A percentile compares a stretch with the other conserved stretches of the same genome.
Evolutionary conservation across 2,888 invertebrate species (phyloP).

Genomic region (Parnassius apollo): DNA sequence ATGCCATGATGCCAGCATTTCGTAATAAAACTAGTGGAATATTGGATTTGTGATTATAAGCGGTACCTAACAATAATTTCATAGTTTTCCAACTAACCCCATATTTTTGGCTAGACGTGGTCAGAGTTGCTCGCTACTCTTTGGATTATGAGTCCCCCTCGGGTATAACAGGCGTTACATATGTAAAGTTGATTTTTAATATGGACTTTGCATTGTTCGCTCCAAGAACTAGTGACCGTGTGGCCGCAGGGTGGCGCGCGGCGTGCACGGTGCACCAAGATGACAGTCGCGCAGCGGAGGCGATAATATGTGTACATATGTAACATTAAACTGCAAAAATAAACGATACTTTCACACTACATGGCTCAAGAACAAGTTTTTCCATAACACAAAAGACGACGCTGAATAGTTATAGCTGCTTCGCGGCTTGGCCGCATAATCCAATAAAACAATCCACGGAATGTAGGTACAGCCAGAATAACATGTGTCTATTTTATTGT

Average conservation of each 20-base stretch:
- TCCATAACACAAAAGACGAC: constrained; percentile 82
- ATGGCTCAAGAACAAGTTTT: constrained; percentile 82
- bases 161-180: too few relatives aligned
- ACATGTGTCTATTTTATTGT: constrained; percentile 39
- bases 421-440: constrained; percentile 78
- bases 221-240: constrained; percentile 55
- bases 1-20: too few relatives aligned
- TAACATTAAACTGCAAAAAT: constrained; percentile 81
- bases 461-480: constrained; percentile 74
- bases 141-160: too few relatives aligned
- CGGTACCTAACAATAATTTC: too few relatives aligned
- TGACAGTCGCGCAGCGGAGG: constrained; percentile 67
- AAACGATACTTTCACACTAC: constrained; percentile 81
- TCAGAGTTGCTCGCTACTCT: too few relatives aligned
- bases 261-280: constrained; percentile 46
- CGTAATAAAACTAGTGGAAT: too few relatives aligned
- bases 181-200: constrained; percentile 53
- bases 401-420: constrained; percentile 82
- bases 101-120: too few relatives aligned
- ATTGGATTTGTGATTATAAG: too few relatives aligned
- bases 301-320: constrained; percentile 82
- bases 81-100: too few relatives aligned
- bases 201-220: constrained; percentile 54
- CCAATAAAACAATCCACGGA: constrained; percentile 80
- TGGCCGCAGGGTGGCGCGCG: constrained; percentile 39